Base-by-base conservation (phyloP, 2,797 vertebrate species). In the Leucoraja ocellata region DNA sequence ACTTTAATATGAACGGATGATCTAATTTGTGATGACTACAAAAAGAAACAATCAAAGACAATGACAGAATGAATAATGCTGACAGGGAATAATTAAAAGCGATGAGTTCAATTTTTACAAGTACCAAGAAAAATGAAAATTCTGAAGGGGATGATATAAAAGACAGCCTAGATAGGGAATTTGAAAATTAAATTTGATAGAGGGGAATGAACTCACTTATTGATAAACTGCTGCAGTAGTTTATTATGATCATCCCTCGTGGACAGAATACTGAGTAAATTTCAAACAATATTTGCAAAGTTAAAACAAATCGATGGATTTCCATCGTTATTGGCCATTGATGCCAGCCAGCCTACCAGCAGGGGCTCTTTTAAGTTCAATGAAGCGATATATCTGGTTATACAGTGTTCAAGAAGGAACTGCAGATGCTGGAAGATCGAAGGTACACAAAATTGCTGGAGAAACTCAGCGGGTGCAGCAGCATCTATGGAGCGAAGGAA, bases 161-260 rank as follows among this genome's bases (percentile, higher is more conserved):
- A 88, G n/a, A 25, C 16, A 78, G n/a, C 16, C 16, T 6, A 14
- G 23, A n/a, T n/a, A 74, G 0, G n/a, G 84, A 28, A 88, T 88
- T 65, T 88, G 61, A n/a, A 88, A 88, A 88, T 88, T n/a, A 36
- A 88, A 88, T 65, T 65, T 65, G n/a, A 65, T 65, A 32, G 7
- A 36, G 61, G 11, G n/a, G n/a, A 88, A 68, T 88, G 63, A 10
- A 68, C n/a, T 88, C 63, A 36, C n/a, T 63, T 86, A 68, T 36
- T 65, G 84, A 88, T 88, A 88, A 88, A 88, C 65, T 23, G 18
- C 63, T 36, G 61, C 0, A 25, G 16, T 68, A 8, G 63, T 88
- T 36, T 68, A 16, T 88, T 68, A 9, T 68, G n/a, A 88, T 68
- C 32, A 46, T 36, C 7, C n/a, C 16, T 68, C 36, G 63, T 68